A percentile compares a stretch with the other conserved stretches of the same genome.
Conservation (phyloP, 2,113 vertebrate genomes). For the Himantopus leucocephalus region DNA sequence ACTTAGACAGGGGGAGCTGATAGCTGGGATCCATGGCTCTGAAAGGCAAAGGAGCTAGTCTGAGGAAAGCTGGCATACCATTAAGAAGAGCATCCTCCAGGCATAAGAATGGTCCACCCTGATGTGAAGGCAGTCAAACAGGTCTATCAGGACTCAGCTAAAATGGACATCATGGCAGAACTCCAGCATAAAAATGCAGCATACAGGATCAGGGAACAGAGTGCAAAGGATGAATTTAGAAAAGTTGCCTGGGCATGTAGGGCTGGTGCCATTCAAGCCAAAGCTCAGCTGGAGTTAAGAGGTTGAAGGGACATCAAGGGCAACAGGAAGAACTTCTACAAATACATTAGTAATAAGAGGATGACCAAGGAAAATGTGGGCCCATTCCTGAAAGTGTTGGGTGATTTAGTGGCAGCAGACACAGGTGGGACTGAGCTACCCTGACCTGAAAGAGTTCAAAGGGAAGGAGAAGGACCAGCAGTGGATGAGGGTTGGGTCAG, state of each 20-base stretch:
- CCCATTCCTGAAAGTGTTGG: neutral
- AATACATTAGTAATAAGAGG: neutral
- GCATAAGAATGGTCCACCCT: neutral
- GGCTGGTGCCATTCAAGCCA: neutral
- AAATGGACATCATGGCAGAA: neutral
- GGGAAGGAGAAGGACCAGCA: neutral
- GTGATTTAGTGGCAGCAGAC: neutral
- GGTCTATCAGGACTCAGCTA: neutral
- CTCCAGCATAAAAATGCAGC: neutral
- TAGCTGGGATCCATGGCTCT: neutral
- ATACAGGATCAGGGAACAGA: neutral
- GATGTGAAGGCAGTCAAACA: neutral
- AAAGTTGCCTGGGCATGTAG: neutral
- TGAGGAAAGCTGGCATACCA: neutral
- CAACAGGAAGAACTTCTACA: neutral
- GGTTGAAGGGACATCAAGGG: neutral
- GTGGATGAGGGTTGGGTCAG: neutral
- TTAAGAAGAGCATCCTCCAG: neutral
- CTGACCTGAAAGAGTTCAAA: neutral
- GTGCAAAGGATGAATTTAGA: neutral
- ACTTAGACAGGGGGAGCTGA: neutral
- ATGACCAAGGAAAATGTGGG: neutral
- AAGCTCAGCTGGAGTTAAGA: neutral
- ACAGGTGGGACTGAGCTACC: neutral
- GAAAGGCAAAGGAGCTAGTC: neutral